phyloP scores from a whole-genome alignment of 2,113 vertebrate species.

The Tyto alba region DNA sequence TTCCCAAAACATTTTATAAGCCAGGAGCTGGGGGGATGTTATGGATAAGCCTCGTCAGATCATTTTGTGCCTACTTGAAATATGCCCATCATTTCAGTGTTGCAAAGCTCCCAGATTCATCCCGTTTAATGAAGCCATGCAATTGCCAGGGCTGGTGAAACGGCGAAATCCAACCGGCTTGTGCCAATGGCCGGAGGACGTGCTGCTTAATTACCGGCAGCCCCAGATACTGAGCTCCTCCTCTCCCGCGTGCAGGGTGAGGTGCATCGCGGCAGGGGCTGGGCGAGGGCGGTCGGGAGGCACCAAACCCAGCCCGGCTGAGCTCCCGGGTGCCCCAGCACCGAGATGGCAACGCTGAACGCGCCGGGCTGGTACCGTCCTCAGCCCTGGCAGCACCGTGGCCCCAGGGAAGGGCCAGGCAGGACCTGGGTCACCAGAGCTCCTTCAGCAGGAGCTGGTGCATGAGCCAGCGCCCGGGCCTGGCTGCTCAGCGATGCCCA shows the following conservation, averaged over 20 bases:
- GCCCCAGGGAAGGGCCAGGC: background rate
- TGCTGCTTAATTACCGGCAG: fast-evolving
- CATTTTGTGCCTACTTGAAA: background rate
- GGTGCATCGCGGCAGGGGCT: fast-evolving
- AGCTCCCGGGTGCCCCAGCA: background rate
- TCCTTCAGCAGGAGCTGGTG: background rate
- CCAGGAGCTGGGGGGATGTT: background rate
- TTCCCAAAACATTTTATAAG: background rate
- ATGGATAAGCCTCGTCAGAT: background rate
- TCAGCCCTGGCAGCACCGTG: background rate
- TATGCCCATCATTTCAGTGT: fast-evolving
- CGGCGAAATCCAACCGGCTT: background rate
- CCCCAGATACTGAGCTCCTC: background rate
- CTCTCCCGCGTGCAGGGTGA: background rate
- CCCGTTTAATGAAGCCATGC: fast-evolving
- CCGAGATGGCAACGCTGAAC: fast-evolving
- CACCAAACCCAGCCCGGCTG: background rate
- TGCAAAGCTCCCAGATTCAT: background rate
- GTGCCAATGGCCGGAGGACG: background rate
- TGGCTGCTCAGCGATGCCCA: background rate
- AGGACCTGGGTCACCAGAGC: background rate
- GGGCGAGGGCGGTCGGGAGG: background rate
- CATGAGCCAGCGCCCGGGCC: fast-evolving
- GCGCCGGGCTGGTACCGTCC: background rate
- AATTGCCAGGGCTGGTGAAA: background rate